A percentile compares a stretch with the other conserved stretches of the same genome.
Conservation (phyloP, 2,797 vertebrate species). For the Spinus pinus region DNA sequence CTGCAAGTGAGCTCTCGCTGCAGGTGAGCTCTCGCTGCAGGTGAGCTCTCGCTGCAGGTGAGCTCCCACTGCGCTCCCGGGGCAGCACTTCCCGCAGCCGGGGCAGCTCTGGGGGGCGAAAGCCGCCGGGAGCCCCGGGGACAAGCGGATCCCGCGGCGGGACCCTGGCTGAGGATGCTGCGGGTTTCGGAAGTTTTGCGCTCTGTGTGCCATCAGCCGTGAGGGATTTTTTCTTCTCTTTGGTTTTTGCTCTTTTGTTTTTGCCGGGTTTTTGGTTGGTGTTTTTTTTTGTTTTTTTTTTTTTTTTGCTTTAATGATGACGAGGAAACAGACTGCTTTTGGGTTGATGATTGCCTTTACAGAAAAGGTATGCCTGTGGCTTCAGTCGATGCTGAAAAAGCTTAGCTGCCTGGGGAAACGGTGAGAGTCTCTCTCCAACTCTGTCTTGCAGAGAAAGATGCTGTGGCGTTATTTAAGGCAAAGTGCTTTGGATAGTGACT, state of each 20-base stretch:
- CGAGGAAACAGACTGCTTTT: not conserved
- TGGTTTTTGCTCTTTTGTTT: not conserved
- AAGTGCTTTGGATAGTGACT: not conserved
- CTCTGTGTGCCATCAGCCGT: rapidly evolving
- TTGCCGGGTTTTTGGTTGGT: not conserved
- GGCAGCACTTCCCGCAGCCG: not conserved
- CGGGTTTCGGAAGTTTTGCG: rapidly evolving
- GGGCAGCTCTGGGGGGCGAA: too few relatives aligned
- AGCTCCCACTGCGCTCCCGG: not conserved
- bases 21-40: not conserved
- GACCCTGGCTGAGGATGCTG: rapidly evolving
- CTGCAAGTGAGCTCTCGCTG: not conserved
- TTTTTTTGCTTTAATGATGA: not conserved
- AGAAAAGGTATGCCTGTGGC: not conserved
- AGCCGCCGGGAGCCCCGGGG: not conserved
- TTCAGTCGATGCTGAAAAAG: too few relatives aligned
- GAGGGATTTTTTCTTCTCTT: not conserved
- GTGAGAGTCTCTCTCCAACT: not conserved
- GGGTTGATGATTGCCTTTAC: not conserved
- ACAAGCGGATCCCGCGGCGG: rapidly evolving
- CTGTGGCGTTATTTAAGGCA: not conserved
- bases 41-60: too few relatives aligned
- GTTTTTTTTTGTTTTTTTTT: not conserved
- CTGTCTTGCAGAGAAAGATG: not conserved
- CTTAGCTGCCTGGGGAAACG: rapidly evolving